Percentiles rank a stretch among this genome's conserved stretches.
Evolutionary conservation across 2,797 vertebrate species (phyloP).

Genomic region (Epinephelus awoara): DNA sequence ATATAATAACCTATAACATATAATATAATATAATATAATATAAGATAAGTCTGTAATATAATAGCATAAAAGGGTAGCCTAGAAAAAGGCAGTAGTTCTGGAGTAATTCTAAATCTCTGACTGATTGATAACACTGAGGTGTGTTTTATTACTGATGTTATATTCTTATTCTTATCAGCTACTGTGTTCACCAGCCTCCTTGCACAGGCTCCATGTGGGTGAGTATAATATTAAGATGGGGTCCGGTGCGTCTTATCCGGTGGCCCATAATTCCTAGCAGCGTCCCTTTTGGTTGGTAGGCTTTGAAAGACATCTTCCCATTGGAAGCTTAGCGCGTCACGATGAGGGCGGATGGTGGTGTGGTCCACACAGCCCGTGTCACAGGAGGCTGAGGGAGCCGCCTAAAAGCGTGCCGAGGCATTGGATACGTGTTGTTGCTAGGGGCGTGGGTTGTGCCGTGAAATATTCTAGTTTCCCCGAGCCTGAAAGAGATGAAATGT

Average conservation of each 20-base stretch:
- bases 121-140: not conserved
- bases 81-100: too few species aligned
- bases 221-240: slow-evolving; percentile 15
- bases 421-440: slow-evolving; percentile 86
- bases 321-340: slow-evolving; percentile 65
- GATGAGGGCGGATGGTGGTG: slow-evolving; percentile 63
- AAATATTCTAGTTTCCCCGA: slow-evolving; percentile 48
- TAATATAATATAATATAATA: too few species aligned
- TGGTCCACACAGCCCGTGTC: slow-evolving; percentile 67
- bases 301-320: slow-evolving; percentile 37
- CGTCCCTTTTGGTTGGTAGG: slow-evolving; percentile 36
- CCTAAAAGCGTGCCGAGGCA: slow-evolving; percentile 76
- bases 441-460: slow-evolving; percentile 78
- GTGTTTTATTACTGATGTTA: not conserved
- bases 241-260: slow-evolving; percentile 15
- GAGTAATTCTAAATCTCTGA: not conserved
- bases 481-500: slow-evolving; percentile 44
- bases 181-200: not conserved
- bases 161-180: not conserved
- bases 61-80: too few species aligned
- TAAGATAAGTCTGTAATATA: too few species aligned
- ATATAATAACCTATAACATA: too few species aligned
- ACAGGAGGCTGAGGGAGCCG: slow-evolving; percentile 68
- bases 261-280: slow-evolving; percentile 26
- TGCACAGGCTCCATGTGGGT: slow-evolving; percentile 7